Evolutionary conservation across 1,140 invertebrate species (phyloP), one percentile per base, ranked within the genome.

Genomic region (Heliconius hewitsoni): DNA sequence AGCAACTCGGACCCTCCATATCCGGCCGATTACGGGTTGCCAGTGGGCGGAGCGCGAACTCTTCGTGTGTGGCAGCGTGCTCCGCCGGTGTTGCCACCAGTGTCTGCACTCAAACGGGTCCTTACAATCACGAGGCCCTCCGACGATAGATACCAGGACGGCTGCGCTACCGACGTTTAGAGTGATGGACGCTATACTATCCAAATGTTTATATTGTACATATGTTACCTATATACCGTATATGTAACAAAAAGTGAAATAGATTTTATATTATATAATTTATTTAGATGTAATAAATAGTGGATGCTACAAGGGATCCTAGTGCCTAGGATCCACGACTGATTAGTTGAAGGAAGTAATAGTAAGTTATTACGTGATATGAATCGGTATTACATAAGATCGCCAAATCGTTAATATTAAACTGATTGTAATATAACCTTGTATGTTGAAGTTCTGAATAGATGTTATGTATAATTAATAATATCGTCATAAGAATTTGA

Each of bases 141-240:
- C 23, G 98, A 98, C 87, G 98, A 98, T 91, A 97, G 98, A 23
- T 98, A 98, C 87, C 98, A 98, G 90, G 98, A 98, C 94, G 97
- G 97, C 80, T 98, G 97, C 90, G 98, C 97, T 66, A 98, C 98
- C 30, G 98, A 98, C 93, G 98, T 98, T 89, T 98, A 91, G 84
- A 86, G 79, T 85, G 73, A 84, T 78, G 66, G 84, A 83, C 76
- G 74, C 84, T 86, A 19, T 37, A 72, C n/a, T 71, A 81, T 85
- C 83, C 78, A 80, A 84, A 85, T 86, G 86, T 85, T 81, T 87
- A 85, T 87, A 90, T 84, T 93, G 92, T 94, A 93, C 87, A 92
- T 91, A 91, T 87, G 84, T 90, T 89, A 89, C 86, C 83, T 86
- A 86, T 86, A 87, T 83, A 82, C 71, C 71, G 85, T 84, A 84